Percentiles rank a stretch among this genome's conserved stretches.
Conservation (phyloP, 2,888 invertebrate species). For the Craniophora ligustri region DNA sequence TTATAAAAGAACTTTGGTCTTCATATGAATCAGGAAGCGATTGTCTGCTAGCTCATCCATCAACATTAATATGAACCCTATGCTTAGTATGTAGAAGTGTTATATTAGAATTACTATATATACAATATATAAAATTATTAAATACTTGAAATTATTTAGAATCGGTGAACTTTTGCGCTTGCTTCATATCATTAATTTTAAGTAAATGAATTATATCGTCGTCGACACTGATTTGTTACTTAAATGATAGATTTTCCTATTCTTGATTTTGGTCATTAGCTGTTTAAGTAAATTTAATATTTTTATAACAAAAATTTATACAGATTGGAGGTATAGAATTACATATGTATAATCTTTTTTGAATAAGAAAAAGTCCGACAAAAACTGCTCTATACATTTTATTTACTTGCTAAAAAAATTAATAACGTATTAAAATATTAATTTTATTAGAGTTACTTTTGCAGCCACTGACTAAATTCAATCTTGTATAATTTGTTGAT, state of each 20-base stretch:
- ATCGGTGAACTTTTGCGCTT: conserved; percentile 74
- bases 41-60: background rate
- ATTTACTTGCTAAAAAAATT: background rate
- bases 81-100: conserved; percentile 35
- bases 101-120: conserved; percentile 28
- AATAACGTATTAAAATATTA: background rate
- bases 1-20: no score
- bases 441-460: background rate
- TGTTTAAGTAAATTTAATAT: conserved; percentile 25
- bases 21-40: background rate
- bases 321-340: no score
- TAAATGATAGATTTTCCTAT: conserved; percentile 54
- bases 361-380: no score
- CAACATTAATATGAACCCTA: conserved; percentile 21
- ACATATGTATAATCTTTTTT: background rate
- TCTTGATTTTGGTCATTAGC: conserved; percentile 34
- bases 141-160: conserved; percentile 46
- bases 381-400: no score
- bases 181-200: conserved; percentile 85
- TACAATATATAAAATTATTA: conserved; percentile 12
- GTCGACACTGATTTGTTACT: conserved; percentile 48
- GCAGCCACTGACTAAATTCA: conserved; percentile 33
- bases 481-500: conserved; percentile 47
- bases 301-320: no score
- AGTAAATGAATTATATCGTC: conserved; percentile 66